A percentile compares a stretch with the other conserved stretches of the same genome.
These are phyloP conservation scores for Protonibea diacanthus DNA, from an alignment of 2,797 vertebrate species.

Conservation along the genomic window DNA sequence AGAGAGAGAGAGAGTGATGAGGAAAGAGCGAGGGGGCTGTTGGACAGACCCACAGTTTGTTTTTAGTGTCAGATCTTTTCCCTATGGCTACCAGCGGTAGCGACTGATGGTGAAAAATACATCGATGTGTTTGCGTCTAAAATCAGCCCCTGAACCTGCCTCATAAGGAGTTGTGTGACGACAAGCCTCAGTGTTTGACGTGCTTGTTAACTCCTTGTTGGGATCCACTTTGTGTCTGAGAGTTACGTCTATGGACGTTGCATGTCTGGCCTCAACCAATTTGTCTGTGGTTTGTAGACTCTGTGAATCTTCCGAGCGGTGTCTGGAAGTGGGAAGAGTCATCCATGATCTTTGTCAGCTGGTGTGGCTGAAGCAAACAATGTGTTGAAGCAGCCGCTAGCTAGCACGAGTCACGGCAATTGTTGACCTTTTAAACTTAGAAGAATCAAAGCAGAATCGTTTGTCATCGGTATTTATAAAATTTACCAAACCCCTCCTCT, in stretches of 20 bases:
- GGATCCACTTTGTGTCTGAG: slow-evolving; percentile 48
- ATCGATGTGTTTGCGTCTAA: slow-evolving; percentile 8
- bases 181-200: slow-evolving; percentile 20
- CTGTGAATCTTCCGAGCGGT: slow-evolving; percentile 25
- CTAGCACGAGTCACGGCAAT: neutral
- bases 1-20: neutral
- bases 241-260: neutral
- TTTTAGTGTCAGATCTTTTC: slow-evolving; percentile 33
- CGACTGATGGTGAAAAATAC: neutral
- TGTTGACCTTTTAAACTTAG: neutral
- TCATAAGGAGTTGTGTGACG: slow-evolving; percentile 35
- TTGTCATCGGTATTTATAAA: slow-evolving; percentile 4
- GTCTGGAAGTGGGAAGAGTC: slow-evolving; percentile 27
- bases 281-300: slow-evolving; percentile 57
- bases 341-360: slow-evolving; percentile 22
- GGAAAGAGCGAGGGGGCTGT: neutral
- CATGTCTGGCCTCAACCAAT: slow-evolving; percentile 41
- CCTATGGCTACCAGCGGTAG: neutral
- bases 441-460: neutral
- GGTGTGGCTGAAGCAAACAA: slow-evolving; percentile 29
- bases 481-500: neutral
- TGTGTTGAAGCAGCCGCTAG: neutral
- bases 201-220: slow-evolving; percentile 31
- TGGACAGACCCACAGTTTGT: slow-evolving; percentile 15
- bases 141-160: neutral